A percentile compares a stretch with the other conserved stretches of the same genome.
phyloP scores from a whole-genome alignment of 2,888 invertebrate species.

The Alloplasta piceator region DNA sequence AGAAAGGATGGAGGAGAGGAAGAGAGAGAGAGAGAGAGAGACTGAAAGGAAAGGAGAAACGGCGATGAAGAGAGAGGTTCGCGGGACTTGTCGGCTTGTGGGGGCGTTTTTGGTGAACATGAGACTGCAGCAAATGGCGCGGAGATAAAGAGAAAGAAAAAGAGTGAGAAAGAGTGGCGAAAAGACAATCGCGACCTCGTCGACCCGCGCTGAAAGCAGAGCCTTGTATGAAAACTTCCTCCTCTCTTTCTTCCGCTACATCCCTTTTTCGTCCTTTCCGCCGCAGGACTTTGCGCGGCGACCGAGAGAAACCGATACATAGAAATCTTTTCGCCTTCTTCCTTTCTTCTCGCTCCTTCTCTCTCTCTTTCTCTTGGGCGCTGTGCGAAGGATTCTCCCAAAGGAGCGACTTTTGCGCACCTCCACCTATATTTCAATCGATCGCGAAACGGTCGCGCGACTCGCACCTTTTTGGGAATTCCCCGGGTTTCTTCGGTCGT shows the following conservation, averaged over 20 bases:
- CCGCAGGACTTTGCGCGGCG: too few species aligned
- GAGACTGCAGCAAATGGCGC: conserved; percentile 12
- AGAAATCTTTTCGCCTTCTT: too few species aligned
- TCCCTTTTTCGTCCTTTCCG: conserved; percentile 26
- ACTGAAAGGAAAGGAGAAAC: conserved; percentile 17
- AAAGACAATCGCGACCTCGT: conserved; percentile 77
- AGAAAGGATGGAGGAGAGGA: conserved; percentile 20
- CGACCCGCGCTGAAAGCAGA: conserved; percentile 80
- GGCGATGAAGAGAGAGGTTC: background rate
- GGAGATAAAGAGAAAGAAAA: background rate
- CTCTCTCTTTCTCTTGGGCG: background rate
- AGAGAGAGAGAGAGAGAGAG: too few species aligned
- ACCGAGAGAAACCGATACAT: too few species aligned
- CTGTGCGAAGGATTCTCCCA: background rate
- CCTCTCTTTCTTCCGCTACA: conserved; percentile 58
- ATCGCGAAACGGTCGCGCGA: conserved; percentile 57
- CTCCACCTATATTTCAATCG: conserved; percentile 59
- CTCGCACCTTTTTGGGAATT: conserved; percentile 71
- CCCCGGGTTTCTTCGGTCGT: conserved; percentile 21
- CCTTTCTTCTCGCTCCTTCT: conserved; percentile 33
- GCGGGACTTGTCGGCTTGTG: conserved; percentile 19
- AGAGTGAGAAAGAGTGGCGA: conserved; percentile 4
- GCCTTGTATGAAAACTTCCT: conserved; percentile 77
- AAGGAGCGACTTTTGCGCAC: conserved; percentile 22
- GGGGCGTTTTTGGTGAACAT: conserved; percentile 36